Evolutionary conservation across 2,113 vertebrate species (phyloP), one percentile per base, ranked within the genome.

Genomic region (Microcebus ravelobensis): DNA sequence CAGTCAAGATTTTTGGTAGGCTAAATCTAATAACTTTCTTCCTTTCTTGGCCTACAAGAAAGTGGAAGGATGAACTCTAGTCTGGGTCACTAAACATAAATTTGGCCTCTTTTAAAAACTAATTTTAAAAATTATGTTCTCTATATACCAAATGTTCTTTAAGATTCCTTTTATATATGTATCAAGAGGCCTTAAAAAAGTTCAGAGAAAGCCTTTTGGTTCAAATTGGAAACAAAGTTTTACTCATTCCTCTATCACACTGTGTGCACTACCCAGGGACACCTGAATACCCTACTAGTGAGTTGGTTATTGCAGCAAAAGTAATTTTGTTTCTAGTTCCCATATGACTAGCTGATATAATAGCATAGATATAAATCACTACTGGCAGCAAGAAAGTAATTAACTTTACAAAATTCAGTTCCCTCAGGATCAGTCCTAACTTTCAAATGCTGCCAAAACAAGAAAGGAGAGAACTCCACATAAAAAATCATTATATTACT

Each of bases 381-480:
- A 10, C 87, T 88, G 84, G 92, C 92, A 97, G 48, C 87, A 95
- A 27, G 13, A 84, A 97, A 97, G 87, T 92, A 97, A 93, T 34
- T 90, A 98, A 77, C 71, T 94, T 93, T 59, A 95, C 14, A 96
- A 87, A 97, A 94, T n/a, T 48, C 59, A 88, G 42, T 25, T 97
- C 90, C 90, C 67, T 88, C 34, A 90, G 81, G 77, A 91, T 82
- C 12, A 55, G 65, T 21, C n/a, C 96, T 94, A 96, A 91, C 89
- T 97, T 67, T 76, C 45, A 96, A 85, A 95, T 50, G 6, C 6
- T 77, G 84, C 52, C 71, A 70, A 92, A 88, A 21, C 63, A 87
- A 34, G n/a, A 82, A 91, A 39, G 52, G 11, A 65, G 76, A 96
- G 85, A 86, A 36, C 31, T 52, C 74, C 23, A 5, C 70, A 63